Conservation (phyloP, 2,797 vertebrate species). For the Crocidura indochinensis region DNA sequence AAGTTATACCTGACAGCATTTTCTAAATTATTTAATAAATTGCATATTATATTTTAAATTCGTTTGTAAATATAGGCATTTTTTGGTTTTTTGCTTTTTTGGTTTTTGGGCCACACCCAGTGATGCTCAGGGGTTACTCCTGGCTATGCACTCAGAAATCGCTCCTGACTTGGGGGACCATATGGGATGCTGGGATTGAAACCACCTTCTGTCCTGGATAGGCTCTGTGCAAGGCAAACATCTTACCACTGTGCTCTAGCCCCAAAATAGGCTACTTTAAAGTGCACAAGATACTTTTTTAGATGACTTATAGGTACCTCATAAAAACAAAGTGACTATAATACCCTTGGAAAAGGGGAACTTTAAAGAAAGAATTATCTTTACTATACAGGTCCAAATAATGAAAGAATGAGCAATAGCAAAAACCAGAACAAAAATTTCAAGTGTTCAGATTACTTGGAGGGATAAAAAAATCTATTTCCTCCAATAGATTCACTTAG, state of each 20-base stretch:
- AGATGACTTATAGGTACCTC: neutral
- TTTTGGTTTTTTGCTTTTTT: too few species aligned
- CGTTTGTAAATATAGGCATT: conserved; percentile 7
- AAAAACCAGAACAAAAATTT: neutral
- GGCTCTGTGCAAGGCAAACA: too few species aligned
- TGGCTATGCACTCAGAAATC: too few species aligned
- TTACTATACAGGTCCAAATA: conserved; percentile 31
- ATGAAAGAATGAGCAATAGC: conserved; percentile 33
- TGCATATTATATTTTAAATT: conserved; percentile 46
- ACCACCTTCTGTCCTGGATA: too few species aligned
- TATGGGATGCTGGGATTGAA: too few species aligned
- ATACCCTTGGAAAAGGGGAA: neutral
- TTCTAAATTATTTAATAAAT: conserved; percentile 49
- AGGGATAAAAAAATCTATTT: conserved; percentile 10
- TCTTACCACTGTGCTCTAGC: too few species aligned
- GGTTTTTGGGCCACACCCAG: too few species aligned
- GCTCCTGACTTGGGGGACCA: too few species aligned
- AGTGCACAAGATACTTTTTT: conserved; percentile 46
- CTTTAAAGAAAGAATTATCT: neutral
- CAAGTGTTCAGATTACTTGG: neutral
- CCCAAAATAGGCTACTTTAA: conserved; percentile 45
- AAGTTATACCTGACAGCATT: neutral
- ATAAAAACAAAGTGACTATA: neutral
- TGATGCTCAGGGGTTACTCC: too few species aligned
- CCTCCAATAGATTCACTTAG: neutral